Evolutionary conservation across 37 sponge, comb jelly and placozoan species (phyloP).

Genomic region (Beroe forskalii): DNA sequence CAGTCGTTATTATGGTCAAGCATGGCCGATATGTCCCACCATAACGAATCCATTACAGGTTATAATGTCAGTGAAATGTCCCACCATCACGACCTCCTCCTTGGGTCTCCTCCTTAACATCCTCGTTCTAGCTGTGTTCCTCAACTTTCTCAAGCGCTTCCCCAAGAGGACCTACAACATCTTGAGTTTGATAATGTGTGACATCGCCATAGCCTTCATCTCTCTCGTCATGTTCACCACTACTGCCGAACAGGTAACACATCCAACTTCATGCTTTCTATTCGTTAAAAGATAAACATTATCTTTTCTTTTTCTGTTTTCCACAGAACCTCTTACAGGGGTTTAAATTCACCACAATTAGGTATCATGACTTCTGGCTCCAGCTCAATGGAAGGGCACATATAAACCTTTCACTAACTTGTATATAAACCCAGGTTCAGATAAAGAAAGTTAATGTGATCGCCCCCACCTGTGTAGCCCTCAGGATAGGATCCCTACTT

Average conservation of each 20-base stretch:
- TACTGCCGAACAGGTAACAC: neutral
- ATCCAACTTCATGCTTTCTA: too few species aligned
- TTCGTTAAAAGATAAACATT: too few species aligned
- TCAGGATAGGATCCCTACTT: conserved; percentile 30
- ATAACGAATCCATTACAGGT: too few species aligned
- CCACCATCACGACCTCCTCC: neutral
- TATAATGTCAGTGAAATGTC: neutral
- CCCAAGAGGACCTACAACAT: conserved; percentile 55
- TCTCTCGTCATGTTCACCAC: neutral
- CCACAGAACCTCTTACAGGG: too few species aligned
- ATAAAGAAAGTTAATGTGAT: conserved; percentile 23
- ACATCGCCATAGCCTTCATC: neutral
- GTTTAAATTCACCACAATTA: too few species aligned
- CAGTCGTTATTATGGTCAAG: too few species aligned
- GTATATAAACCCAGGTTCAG: neutral
- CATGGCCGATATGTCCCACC: too few species aligned
- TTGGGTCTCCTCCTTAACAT: neutral
- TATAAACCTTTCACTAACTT: too few species aligned
- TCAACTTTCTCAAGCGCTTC: neutral
- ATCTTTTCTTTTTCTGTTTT: too few species aligned
- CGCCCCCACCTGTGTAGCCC: neutral
- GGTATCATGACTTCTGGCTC: too few species aligned
- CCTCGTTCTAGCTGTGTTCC: neutral
- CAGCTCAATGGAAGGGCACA: too few species aligned
- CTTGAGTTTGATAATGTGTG: conserved; percentile 26